Base-by-base conservation (phyloP, 2,797 vertebrate genomes). In the Sitta carolinensis region DNA sequence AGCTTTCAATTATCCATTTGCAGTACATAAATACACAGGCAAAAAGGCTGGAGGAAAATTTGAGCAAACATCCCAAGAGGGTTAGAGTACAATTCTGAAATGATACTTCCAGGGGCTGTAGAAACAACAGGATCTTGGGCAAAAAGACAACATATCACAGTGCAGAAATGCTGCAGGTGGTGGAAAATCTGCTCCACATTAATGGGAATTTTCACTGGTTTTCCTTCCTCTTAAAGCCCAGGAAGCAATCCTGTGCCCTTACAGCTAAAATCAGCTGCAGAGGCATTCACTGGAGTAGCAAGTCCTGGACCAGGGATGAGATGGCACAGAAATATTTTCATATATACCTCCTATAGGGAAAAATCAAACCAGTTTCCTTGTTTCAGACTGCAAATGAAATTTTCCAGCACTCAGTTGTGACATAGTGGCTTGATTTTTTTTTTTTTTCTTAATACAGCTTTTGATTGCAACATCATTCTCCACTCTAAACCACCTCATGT, bases 51-150 rank as follows among this genome's bases (percentile, higher is more conserved):
- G 30, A 48, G 20, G 20, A 87, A 51, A 89, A 62, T 36, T 47
- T 73, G 27, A 48, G 23, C 21, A 40, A 81, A 43, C 4, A 16
- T 29, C 7, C n/a, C 14, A 34, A 17, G 68, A 67, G 8, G 1
- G 2, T 50, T 64, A 10, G 30, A 55, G 13, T 7, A 19, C 9
- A 68, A 13, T 36, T 63, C 18, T 72, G 50, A 61, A 26, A 8
- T 3, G 7, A 11, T 3, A 5, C 6, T 14, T n/a, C 4, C 4
- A 26, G 8, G 7, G 15, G 10, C 21, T 61, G 2, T 2, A 34
- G 27, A 48, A 94, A 63, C 7, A 69, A 7, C 7, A 21, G 26
- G 32, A 42, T 30, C 25, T 29, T 22, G 68, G 47, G 4, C 6
- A 70, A 63, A 78, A 64, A 3, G 11, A 55, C 21, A 38, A 20